A percentile compares a stretch with the other conserved stretches of the same genome.
Evolutionary conservation across 2,113 vertebrate genomes (phyloP).

Genomic region (Prunella fulvescens): DNA sequence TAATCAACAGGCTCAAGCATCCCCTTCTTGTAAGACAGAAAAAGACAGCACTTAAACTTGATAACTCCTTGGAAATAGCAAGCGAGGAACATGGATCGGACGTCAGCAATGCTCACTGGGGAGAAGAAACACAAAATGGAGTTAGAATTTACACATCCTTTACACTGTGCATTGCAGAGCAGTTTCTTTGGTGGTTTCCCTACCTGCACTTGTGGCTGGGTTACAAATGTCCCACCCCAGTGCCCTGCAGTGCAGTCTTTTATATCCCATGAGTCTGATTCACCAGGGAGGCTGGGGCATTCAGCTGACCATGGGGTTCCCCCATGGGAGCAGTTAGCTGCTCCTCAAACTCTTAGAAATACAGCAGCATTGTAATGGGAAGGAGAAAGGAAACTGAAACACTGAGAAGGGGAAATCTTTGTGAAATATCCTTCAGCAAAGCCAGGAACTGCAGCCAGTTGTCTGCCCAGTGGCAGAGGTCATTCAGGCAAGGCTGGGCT

Average conservation of each 20-base stretch:
- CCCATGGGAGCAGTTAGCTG: neutral
- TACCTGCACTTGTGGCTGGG: neutral
- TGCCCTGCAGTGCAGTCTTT: neutral
- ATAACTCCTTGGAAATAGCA: constrained; percentile 46
- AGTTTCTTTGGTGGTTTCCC: neutral
- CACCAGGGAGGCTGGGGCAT: neutral
- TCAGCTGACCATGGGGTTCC: neutral
- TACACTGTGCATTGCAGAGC: neutral
- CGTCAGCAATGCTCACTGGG: neutral
- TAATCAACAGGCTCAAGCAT: constrained; percentile 51
- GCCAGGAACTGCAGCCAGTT: neutral
- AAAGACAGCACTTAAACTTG: constrained; percentile 41
- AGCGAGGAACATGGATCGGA: neutral
- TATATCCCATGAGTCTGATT: neutral
- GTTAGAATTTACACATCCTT: neutral
- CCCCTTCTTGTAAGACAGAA: constrained; percentile 46
- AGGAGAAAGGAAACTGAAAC: neutral
- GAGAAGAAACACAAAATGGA: constrained; percentile 33
- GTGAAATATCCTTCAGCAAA: neutral
- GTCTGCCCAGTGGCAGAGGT: neutral
- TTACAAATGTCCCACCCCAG: neutral
- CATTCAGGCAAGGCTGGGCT: neutral
- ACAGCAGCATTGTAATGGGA: neutral
- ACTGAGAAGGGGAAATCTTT: neutral
- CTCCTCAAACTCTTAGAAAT: neutral